These are phyloP conservation scores for Ricordea florida DNA, from an alignment of 92 coral and sea anemone species.

Conservation along the genomic window DNA sequence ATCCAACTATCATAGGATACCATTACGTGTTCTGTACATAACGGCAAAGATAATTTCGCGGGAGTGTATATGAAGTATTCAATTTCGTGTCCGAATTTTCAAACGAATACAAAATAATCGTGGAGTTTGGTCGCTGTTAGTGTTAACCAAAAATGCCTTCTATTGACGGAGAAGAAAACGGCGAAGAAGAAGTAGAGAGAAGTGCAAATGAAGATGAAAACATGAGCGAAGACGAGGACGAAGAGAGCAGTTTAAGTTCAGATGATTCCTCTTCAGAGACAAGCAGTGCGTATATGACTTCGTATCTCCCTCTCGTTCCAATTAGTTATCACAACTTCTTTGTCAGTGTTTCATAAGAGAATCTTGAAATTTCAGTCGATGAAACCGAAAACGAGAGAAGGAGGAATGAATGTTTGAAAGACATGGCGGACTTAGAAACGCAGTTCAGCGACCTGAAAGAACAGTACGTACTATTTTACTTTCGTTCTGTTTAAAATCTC, in stretches of 20 bases:
- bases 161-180: constrained; percentile 99
- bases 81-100: too few species aligned
- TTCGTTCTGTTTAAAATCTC: too few species aligned
- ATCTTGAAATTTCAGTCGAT: constrained; percentile 65
- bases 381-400: constrained; percentile 95
- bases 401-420: constrained; percentile 87
- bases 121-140: too few species aligned
- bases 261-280: constrained; percentile 95
- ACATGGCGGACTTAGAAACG: constrained; percentile 96
- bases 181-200: constrained; percentile 92
- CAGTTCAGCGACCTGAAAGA: constrained; percentile 95
- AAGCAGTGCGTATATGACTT: constrained; percentile 26
- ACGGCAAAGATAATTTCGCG: too few species aligned
- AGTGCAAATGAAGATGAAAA: constrained; percentile 94
- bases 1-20: too few species aligned
- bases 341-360: not conserved
- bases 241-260: constrained; percentile 88
- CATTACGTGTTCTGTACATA: too few species aligned
- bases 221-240: constrained; percentile 99
- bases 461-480: constrained; percentile 77
- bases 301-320: constrained; percentile 1
- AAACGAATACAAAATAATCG: too few species aligned
- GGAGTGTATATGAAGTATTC: too few species aligned
- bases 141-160: constrained; percentile 64
- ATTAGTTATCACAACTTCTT: not conserved